Conservation (phyloP, 1,140 invertebrate species). For the Helicoverpa zea region DNA sequence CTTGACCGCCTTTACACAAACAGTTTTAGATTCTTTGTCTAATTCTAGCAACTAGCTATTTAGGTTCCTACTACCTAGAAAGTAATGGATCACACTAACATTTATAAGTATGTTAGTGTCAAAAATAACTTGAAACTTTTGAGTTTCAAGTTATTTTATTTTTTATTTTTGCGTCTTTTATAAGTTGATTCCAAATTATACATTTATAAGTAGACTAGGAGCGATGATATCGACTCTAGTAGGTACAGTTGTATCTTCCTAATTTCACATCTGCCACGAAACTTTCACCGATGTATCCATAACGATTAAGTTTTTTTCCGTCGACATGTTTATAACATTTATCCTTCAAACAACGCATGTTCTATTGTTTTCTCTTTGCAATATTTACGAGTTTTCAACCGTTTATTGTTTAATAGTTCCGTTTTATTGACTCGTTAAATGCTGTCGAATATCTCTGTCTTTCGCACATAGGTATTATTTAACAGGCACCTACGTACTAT, state of each 20-base stretch:
- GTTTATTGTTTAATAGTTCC: not conserved
- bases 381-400: not conserved
- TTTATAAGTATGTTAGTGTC: not conserved
- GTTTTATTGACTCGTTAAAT: slow-evolving; percentile 30
- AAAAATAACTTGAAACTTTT: too few relatives aligned
- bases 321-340: not conserved
- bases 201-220: not conserved
- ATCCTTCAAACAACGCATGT: not conserved
- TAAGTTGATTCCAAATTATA: not conserved
- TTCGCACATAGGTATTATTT: not conserved
- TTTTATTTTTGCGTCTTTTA: too few relatives aligned
- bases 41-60: too few relatives aligned
- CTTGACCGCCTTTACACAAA: slow-evolving; percentile 14
- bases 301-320: slow-evolving; percentile 31
- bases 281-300: slow-evolving; percentile 15
- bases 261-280: not conserved
- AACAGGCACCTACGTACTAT: too few relatives aligned
- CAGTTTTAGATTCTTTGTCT: not conserved
- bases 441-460: not conserved
- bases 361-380: slow-evolving; percentile 26
- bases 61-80: not conserved
- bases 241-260: too few relatives aligned
- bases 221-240: not conserved
- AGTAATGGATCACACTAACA: not conserved
- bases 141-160: too few relatives aligned